Evolutionary conservation across 2,888 invertebrate genomes (phyloP).

Genomic region (Tachina fera): DNA sequence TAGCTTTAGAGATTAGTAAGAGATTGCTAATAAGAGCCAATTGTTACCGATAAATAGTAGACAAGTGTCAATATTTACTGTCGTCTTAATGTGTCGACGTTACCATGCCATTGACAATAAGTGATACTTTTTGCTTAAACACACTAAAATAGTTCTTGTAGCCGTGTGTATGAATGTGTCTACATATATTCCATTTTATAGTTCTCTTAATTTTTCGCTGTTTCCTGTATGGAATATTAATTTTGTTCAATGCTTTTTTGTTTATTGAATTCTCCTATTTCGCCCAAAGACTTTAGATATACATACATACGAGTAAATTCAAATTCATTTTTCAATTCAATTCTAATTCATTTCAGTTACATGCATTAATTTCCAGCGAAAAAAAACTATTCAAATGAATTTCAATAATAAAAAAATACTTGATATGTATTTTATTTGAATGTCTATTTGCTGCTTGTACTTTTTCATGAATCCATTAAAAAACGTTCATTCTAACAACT

Average conservation of each 20-base stretch:
- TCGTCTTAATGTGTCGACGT: no score
- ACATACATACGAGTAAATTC: neutral
- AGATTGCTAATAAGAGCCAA: no score
- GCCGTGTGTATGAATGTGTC: no score
- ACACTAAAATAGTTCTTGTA: no score
- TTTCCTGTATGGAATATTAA: neutral
- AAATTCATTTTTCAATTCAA: no score
- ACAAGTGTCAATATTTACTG: no score
- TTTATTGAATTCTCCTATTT: neutral
- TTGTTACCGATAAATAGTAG: no score
- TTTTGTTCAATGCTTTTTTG: neutral
- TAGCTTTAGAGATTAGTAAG: no score
- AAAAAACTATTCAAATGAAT: neutral
- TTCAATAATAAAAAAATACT: neutral
- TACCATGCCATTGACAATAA: no score
- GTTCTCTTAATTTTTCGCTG: no score
- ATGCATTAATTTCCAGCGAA: neutral
- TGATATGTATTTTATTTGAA: conserved; percentile 13
- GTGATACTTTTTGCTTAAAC: no score
- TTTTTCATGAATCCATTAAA: conserved; percentile 33
- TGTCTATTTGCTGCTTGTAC: conserved; percentile 9
- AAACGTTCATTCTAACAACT: neutral
- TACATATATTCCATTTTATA: no score
- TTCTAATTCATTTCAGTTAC: neutral
- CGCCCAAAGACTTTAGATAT: neutral